phyloP scores from a whole-genome alignment of 2,797 vertebrate genomes.

The Catamblyrhynchus diadema region DNA sequence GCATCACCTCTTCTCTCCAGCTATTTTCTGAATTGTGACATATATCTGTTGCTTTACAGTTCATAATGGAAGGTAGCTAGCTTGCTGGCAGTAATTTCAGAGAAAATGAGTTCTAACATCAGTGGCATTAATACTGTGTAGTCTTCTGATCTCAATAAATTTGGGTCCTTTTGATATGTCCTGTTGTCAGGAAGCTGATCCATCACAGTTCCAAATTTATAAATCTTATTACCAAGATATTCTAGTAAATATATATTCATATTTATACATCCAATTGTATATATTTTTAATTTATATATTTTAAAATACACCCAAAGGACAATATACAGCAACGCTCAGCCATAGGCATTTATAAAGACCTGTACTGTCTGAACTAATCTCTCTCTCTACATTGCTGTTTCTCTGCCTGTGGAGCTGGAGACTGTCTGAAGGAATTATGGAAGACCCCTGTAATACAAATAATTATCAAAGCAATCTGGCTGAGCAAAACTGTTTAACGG shows the following conservation, averaged over 20 bases:
- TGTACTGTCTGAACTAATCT: background rate
- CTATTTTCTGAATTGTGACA: background rate
- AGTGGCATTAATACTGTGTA: background rate
- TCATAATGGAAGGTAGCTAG: background rate
- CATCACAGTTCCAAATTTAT: background rate
- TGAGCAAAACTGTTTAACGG: conserved; percentile 60
- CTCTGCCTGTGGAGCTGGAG: conserved; percentile 10
- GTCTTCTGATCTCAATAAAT: background rate
- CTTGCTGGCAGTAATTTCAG: background rate
- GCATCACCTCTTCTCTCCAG: background rate
- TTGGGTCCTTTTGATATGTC: background rate
- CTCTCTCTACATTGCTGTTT: background rate
- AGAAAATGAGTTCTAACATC: background rate
- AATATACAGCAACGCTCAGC: background rate
- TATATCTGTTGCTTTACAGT: background rate
- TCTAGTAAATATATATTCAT: background rate
- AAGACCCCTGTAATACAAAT: conserved; percentile 40
- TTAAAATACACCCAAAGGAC: background rate
- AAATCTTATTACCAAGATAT: background rate
- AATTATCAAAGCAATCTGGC: conserved; percentile 69
- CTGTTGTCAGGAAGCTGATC: background rate
- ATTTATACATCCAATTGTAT: background rate
- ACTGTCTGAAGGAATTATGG: conserved; percentile 48
- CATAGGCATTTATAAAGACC: background rate
- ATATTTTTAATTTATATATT: background rate